Evolutionary conservation across 2,797 vertebrate species (phyloP), one percentile per base, ranked within the genome.

Genomic region (Spinus olivaceus): DNA sequence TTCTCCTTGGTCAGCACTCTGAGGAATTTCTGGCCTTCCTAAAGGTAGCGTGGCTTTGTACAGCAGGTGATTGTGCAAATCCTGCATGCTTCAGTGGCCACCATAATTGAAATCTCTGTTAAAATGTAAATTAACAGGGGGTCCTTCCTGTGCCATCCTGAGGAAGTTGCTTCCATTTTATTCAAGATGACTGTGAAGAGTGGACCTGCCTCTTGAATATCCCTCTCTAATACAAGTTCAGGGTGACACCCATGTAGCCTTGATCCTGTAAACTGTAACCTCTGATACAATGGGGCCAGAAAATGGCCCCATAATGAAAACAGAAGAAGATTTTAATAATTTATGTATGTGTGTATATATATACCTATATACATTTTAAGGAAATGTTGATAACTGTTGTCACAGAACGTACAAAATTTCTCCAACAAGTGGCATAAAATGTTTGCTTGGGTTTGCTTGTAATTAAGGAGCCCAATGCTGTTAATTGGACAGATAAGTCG

Each of bases 271-370:
- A 78, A 49, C 3, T 3, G 2, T 50, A 72, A 49, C 6, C 2
- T 65, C 41, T 70, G 33, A 14, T 72, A 15, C n/a, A 2, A 1
- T 23, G 25, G n/a, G 24, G 14, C 6, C 24, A 57, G n/a, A 81
- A 80, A 79, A 69, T 49, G 9, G 4, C 57, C 57, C 77, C 41
- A 25, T 24, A 35, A 57, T 51, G 41, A 50, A 54, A 86, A 51
- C 8, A 10, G 27, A 66, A 22, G 0, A 12, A 14, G 6, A 14
- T 44, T 85, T 80, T 54, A 83, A 25, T 49, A 81, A 63, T 25
- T 50, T 5, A n/a, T 47, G 3, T 30, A 2, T 27, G 0, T 59
- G 2, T 37, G 0, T 63, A 1, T 39, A 0, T 70, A 0, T 44
- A 4, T 39, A 6, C 21, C 0, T 72, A 6, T 42, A 17, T 42